A percentile compares a stretch with the other conserved stretches of the same genome.
Conservation (phyloP, 2,797 vertebrate species). For the Meriones psammophilus region DNA sequence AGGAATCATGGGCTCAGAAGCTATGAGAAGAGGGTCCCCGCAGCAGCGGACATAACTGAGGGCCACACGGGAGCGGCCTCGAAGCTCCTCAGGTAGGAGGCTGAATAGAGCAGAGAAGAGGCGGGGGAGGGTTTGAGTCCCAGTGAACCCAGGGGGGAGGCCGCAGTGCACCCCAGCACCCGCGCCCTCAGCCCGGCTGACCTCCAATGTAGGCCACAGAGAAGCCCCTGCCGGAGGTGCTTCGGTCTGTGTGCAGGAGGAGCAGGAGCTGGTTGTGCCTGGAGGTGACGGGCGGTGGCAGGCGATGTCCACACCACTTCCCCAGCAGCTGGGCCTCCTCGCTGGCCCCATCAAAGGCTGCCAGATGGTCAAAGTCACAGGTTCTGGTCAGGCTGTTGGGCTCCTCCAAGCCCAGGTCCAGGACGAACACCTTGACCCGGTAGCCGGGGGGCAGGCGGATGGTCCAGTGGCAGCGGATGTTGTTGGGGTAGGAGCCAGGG, state of each 20-base stretch:
- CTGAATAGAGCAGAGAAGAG: not conserved
- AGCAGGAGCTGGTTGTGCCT: conserved; percentile 93
- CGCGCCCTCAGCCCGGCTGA: conserved; percentile 82
- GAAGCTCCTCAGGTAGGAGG: not conserved
- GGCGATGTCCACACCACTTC: conserved; percentile 94
- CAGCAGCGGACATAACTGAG: not conserved
- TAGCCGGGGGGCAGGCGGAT: conserved; percentile 92
- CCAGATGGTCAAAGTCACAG: conserved; percentile 95
- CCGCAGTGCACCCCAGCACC: not conserved
- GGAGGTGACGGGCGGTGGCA: conserved; percentile 90
- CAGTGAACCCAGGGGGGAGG: not conserved
- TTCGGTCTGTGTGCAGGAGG: conserved; percentile 94
- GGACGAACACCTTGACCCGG: conserved; percentile 94
- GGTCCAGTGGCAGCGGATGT: conserved; percentile 98
- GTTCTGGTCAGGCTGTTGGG: conserved; percentile 92
- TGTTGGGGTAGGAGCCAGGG: conserved; percentile 96
- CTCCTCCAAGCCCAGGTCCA: conserved; percentile 95
- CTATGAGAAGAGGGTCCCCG: not conserved
- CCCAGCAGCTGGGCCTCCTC: conserved; percentile 92
- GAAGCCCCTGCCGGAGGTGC: conserved; percentile 93
- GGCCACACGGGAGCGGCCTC: accelerated
- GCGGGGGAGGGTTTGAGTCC: accelerated
- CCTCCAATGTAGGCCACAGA: conserved; percentile 94
- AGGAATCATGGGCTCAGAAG: not conserved
- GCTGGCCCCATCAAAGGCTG: conserved; percentile 92